phyloP scores from a whole-genome alignment of 2,113 vertebrate species.

The Cochlearius cochlearius region DNA sequence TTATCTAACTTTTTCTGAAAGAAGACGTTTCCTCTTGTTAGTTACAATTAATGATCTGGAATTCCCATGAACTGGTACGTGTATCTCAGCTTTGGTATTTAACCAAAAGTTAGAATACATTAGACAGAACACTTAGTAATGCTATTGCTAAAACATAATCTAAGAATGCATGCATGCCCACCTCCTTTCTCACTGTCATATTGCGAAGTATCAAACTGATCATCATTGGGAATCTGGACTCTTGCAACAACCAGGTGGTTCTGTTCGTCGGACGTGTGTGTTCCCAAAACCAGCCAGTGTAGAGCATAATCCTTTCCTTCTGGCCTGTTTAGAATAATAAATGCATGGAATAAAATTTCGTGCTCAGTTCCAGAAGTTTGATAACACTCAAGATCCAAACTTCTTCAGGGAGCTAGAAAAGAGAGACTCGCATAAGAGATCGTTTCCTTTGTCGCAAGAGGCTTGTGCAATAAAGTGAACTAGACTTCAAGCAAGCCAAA shows the following conservation, averaged over 20 bases:
- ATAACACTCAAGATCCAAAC: not conserved
- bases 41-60: not conserved
- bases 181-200: constrained; percentile 93
- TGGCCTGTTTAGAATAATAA: constrained; percentile 73
- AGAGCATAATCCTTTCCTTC: constrained; percentile 92
- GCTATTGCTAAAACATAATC: not conserved
- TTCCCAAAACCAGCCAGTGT: constrained; percentile 90
- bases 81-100: not conserved
- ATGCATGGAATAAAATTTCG: not conserved
- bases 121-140: not conserved
- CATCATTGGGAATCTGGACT: constrained; percentile 91
- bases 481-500: not conserved
- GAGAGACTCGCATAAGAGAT: not conserved
- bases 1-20: not conserved
- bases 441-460: not conserved
- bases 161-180: constrained; percentile 45
- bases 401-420: not conserved
- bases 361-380: not conserved
- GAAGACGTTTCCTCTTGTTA: not conserved
- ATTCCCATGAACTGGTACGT: not conserved
- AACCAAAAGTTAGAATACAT: not conserved
- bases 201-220: constrained; percentile 89
- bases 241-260: constrained; percentile 94
- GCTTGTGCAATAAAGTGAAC: not conserved
- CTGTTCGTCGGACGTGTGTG: constrained; percentile 92